phyloP scores from a whole-genome alignment of 2,113 vertebrate species.

The Azemiops feae region DNA sequence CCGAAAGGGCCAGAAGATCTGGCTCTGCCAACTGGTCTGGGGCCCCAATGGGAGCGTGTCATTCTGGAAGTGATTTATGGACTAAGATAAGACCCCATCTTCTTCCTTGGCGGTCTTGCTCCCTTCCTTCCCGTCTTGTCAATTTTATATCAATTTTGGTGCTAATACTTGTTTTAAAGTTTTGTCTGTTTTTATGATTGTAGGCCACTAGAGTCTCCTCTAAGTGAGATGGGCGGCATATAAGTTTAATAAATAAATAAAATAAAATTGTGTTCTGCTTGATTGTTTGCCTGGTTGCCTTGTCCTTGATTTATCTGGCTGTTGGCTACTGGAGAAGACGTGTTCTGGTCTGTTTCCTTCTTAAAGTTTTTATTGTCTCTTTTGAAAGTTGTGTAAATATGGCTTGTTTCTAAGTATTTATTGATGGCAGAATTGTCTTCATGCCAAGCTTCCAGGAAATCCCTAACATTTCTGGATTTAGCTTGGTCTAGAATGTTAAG shows the following conservation, averaged over 20 bases:
- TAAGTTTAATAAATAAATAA: neutral
- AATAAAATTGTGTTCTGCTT: neutral
- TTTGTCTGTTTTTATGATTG: neutral
- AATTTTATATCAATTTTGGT: neutral
- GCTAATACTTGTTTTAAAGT: neutral
- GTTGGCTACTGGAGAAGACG: neutral
- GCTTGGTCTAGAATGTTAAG: neutral
- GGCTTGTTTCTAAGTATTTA: neutral
- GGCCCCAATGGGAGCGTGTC: neutral
- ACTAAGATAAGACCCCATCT: neutral
- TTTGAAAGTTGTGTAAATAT: neutral
- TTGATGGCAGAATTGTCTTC: neutral
- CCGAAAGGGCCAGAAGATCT: neutral
- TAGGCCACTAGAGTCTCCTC: neutral
- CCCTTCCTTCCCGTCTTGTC: neutral
- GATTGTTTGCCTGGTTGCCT: neutral
- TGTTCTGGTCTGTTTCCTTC: neutral
- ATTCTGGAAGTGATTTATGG: neutral
- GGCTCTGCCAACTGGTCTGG: neutral
- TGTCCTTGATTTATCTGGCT: neutral
- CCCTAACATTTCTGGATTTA: neutral
- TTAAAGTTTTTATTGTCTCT: neutral
- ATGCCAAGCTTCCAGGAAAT: neutral
- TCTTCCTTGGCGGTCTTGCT: neutral
- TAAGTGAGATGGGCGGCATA: neutral